phyloP scores from a whole-genome alignment of 1,140 invertebrate species.

The Bombyx mandarina region DNA sequence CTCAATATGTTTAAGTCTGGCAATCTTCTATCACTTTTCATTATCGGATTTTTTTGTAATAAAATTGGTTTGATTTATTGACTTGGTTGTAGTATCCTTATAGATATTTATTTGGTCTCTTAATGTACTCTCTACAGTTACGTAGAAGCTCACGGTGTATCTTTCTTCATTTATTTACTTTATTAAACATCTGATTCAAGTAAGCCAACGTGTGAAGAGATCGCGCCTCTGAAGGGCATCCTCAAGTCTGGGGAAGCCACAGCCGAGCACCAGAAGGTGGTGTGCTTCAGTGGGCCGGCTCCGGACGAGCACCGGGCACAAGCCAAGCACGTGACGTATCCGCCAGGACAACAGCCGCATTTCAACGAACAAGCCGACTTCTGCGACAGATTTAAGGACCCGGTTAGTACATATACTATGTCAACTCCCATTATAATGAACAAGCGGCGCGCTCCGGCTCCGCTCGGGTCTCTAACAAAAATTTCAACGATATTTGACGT shows the following conservation, averaged over 20 bases:
- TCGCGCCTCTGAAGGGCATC: constrained; percentile 53
- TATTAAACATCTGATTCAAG: constrained; percentile 15
- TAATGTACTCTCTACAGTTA: too few relatives aligned
- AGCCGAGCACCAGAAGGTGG: constrained; percentile 59
- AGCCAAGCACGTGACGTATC: constrained; percentile 16
- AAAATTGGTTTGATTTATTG: too few relatives aligned
- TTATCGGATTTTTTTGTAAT: too few relatives aligned
- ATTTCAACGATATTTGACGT: too few relatives aligned
- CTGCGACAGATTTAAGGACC: constrained; percentile 36
- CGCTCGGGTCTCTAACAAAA: too few relatives aligned
- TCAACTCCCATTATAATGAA: background rate
- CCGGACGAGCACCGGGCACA: constrained; percentile 28
- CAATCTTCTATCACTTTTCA: too few relatives aligned
- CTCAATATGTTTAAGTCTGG: too few relatives aligned
- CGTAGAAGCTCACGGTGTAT: too few relatives aligned
- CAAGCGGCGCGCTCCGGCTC: background rate
- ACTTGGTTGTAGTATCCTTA: too few relatives aligned
- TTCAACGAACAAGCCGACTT: constrained; percentile 45
- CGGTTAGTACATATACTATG: constrained; percentile 14
- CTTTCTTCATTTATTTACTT: too few relatives aligned
- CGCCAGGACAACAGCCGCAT: constrained; percentile 39
- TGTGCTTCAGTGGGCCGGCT: constrained; percentile 56
- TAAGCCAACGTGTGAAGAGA: constrained; percentile 43
- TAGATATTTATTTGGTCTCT: too few relatives aligned
- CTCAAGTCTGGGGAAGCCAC: constrained; percentile 46